These are phyloP conservation scores for Bergia sp. DNA, from an alignment of 92 coral and sea anemone species.

Conservation along the genomic window DNA sequence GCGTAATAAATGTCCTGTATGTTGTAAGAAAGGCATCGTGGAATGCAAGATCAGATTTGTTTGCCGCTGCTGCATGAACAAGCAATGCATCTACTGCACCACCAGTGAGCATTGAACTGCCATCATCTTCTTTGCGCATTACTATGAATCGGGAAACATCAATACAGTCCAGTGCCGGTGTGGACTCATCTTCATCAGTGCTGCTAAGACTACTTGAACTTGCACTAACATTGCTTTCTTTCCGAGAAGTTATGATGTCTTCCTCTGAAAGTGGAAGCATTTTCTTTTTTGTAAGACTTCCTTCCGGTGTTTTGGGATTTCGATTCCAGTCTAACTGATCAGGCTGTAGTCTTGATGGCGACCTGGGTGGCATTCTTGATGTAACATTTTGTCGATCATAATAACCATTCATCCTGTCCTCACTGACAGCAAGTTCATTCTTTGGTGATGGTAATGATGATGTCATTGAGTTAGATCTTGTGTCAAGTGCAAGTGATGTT, in stretches of 20 bases:
- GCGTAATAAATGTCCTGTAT: constrained; percentile 87
- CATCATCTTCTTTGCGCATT: constrained; percentile 75
- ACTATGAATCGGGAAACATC: constrained; percentile 94
- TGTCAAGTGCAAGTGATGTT: constrained; percentile 58
- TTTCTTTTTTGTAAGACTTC: constrained; percentile 70
- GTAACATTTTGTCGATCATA: constrained; percentile 13
- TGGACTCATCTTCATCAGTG: constrained; percentile 84
- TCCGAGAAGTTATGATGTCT: constrained; percentile 55
- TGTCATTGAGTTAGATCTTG: constrained; percentile 37
- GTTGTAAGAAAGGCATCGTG: constrained; percentile 96
- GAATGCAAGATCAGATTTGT: constrained; percentile 89
- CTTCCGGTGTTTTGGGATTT: constrained; percentile 65
- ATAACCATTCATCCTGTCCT: constrained; percentile 25
- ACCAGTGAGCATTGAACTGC: constrained; percentile 81
- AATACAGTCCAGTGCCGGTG: constrained; percentile 95
- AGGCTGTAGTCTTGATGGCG: constrained; percentile 63
- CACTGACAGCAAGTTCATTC: constrained; percentile 44
- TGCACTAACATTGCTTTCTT: constrained; percentile 62
- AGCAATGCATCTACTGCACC: constrained; percentile 99
- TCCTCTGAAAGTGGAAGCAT: constrained; percentile 73
- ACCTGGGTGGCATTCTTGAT: constrained; percentile 47
- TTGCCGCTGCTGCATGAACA: constrained; percentile 90
- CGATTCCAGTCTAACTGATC: constrained; percentile 70
- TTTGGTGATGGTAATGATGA: constrained; percentile 23
- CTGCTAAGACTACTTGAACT: constrained; percentile 85